Evolutionary conservation across 2,888 invertebrate genomes (phyloP), one percentile per base, ranked within the genome.

Genomic region (Ceramica pisi): DNA sequence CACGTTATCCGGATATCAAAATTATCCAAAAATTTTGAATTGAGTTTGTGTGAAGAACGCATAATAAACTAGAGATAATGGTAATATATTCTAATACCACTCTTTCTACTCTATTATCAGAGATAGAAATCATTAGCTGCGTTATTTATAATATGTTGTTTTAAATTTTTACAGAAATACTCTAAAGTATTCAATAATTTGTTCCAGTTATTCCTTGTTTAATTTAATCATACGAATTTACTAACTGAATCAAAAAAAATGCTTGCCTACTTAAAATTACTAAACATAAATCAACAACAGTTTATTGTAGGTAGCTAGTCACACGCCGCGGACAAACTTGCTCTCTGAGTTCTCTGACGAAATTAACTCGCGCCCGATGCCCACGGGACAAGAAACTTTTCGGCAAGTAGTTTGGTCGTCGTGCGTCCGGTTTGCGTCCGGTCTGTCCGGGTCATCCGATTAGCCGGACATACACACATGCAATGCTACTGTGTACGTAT

Each of bases 271-370:
- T 19, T 23, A 23, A 19, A 9, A n/a, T 19, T n/a, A 1, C 44
- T 16, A 5, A 61, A 23, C n/a, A 55, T 48, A 53, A 63, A 41
- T 69, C 23, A 63, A 53, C 8, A 53, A 67, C 60, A 55, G 56
- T 62, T 31, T 51, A 46, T 26, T 51, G 8, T 55, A 60, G 26
- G 35, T 57, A 62, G 56, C 21, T 21, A 57, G 67, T 38, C n/a
- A 48, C 44, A 51, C 21, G 38, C 55, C 31, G 63, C 35, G 46
- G 48, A n/a, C 38, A 51, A 80, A 71, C 75, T 79, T 67, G 62
- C 61, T 80, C 61, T 80, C 21, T 57, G 75, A 67, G 62, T 56
- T 80, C 61, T 80, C 21, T 57, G 75, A 67, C 67, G 23, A 70
- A 79, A 71, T 78, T 69, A 78, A 78, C 71, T 81, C 16, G 7